Percentiles rank a stretch among this genome's conserved stretches.
Conservation (phyloP, 2,113 vertebrate genomes). For the Phalacrocorax carbo region DNA sequence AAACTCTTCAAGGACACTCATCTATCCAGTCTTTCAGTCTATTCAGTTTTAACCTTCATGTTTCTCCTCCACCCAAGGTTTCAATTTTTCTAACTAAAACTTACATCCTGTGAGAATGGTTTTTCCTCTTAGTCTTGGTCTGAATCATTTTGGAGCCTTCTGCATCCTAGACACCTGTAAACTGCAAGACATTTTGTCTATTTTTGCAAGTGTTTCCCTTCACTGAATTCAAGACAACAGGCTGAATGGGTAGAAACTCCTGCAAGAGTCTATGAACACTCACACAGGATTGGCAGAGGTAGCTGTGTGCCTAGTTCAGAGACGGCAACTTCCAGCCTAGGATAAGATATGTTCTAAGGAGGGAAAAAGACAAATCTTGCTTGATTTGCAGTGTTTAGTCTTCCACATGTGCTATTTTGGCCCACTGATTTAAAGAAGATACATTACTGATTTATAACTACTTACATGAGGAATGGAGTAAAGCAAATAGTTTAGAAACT, state of each 20-base stretch:
- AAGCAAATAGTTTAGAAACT: background rate
- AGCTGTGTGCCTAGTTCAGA: background rate
- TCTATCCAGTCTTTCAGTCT: background rate
- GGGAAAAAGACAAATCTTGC: background rate
- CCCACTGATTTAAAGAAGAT: background rate
- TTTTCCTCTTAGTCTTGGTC: background rate
- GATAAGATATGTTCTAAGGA: background rate
- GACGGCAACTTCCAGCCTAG: background rate
- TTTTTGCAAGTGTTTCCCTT: background rate
- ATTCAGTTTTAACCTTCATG: background rate
- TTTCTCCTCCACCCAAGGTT: background rate
- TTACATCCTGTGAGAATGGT: background rate
- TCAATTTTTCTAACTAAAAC: background rate
- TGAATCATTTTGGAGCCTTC: background rate
- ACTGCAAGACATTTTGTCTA: background rate
- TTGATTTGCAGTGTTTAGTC: background rate
- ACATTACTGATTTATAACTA: background rate
- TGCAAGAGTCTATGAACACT: background rate
- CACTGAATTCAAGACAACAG: background rate
- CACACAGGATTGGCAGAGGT: background rate
- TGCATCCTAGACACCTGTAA: background rate
- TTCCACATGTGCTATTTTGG: background rate
- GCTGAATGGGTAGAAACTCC: background rate
- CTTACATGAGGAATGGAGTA: background rate
- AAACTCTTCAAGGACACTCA: background rate